Evolutionary conservation across 2,888 invertebrate species (phyloP).

Genomic region (Drosophila quinaria): DNA sequence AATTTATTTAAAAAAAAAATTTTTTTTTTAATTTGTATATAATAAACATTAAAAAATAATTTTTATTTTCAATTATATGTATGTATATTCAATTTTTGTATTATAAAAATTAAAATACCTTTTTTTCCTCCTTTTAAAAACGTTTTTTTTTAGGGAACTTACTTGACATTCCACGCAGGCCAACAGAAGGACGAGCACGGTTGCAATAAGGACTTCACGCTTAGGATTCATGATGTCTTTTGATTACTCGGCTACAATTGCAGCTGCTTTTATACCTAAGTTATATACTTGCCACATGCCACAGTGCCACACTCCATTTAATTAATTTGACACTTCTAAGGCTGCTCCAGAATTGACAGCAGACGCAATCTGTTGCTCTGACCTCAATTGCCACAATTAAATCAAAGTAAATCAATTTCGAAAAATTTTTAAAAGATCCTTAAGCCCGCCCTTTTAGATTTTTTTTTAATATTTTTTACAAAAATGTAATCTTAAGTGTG

Average conservation of each 20-base stretch:
- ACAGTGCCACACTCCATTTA: slow-evolving; percentile 18
- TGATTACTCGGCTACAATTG: slow-evolving; percentile 7
- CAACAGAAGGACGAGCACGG: slow-evolving; percentile 68
- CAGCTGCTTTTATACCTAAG: slow-evolving; percentile 53
- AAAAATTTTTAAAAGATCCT: background rate
- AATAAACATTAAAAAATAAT: too few relatives aligned
- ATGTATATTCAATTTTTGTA: too few relatives aligned
- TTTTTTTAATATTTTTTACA: too few relatives aligned
- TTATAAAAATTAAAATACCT: too few relatives aligned
- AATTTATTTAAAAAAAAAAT: too few relatives aligned
- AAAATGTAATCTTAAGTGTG: too few relatives aligned
- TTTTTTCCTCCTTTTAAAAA: background rate
- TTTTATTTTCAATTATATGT: too few relatives aligned
- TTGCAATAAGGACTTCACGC: slow-evolving; percentile 72
- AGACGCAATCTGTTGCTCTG: slow-evolving; percentile 9
- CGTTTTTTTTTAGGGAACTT: slow-evolving; percentile 4
- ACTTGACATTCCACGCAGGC: slow-evolving; percentile 78
- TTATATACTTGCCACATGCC: background rate
- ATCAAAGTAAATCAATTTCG: background rate
- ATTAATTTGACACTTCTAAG: slow-evolving; percentile 59
- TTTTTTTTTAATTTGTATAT: too few relatives aligned
- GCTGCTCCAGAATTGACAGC: slow-evolving; percentile 29
- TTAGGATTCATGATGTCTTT: slow-evolving; percentile 75
- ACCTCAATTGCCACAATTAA: slow-evolving; percentile 18
- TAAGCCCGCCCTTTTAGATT: too few relatives aligned